Base-by-base conservation (phyloP, 2,888 invertebrate species). In the Vesta saturnalis region DNA sequence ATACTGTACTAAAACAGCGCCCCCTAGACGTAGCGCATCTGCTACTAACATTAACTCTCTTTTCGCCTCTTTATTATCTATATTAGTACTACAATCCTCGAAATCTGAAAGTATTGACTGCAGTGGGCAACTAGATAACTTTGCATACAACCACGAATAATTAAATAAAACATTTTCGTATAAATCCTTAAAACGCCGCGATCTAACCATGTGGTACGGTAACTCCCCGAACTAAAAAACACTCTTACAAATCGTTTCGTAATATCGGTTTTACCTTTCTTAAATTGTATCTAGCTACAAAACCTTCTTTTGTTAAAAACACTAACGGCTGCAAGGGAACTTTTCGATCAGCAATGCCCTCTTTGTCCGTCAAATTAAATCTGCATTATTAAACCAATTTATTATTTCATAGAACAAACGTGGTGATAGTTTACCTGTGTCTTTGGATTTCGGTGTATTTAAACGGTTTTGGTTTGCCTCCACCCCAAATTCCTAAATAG, bases 81-180 rank as follows among this genome's bases (percentile, higher is more conserved):
- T 93, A 81, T 95, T 91, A 4, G 85, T 85, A 69, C 93, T 92
- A 0, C 96, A 93, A 80, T 99, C 98, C 84, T 99, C 98, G 78
- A 97, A 98, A 84, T 99, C 99, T 3, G 95, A 94, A 5, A 99
- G 86, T 0, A 98, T 93, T 0, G 96, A 93, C 83, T 98, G 98
- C 12, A 99, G 87, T 0, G 99, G 98, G 81, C 98, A 98, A 77
- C 96, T 95, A 74, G 93, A 94, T 0, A 98, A 87, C 81, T 99
- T 99, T 0, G 98, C 97, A 81, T 97, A 97, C 0, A 99, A 87
- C 96, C 98, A 99, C 78, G 96, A 94, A 82, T 98, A 99, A 84
- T 98, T 98, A 85, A 99, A 99, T 0, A 99, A 87, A 0, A 98
- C 97, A 79, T 96, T 91, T 47, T 92, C 91, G 80, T 95, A 96